Evolutionary conservation across 2,888 invertebrate species (phyloP).

Genomic region (Dilophus febrilis): DNA sequence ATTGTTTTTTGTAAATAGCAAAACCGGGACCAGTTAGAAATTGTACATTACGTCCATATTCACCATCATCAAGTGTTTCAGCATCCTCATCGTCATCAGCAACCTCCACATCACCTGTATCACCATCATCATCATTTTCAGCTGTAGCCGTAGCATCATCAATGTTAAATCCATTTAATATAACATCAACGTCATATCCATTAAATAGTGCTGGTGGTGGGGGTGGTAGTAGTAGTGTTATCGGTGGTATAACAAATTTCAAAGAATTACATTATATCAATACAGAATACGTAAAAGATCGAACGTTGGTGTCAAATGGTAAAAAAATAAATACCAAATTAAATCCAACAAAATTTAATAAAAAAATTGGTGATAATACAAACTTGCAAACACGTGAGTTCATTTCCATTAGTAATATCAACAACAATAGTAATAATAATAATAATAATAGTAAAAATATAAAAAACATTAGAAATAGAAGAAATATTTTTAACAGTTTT

Average conservation of each 20-base stretch:
- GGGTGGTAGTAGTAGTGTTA: constrained; percentile 1
- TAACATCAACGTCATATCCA: constrained; percentile 16
- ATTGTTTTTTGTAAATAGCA: too few species aligned
- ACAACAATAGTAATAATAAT: constrained; percentile 3
- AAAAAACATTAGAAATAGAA: constrained; percentile 3
- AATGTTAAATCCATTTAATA: constrained; percentile 30
- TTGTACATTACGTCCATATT: constrained; percentile 61
- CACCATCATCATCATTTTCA: constrained; percentile 28
- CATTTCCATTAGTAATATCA: neutral
- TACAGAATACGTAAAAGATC: constrained; percentile 11
- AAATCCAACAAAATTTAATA: constrained; percentile 6
- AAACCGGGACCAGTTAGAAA: constrained; percentile 70
- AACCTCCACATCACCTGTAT: too few species aligned
- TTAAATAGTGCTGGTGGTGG: neutral
- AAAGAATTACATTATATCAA: constrained; percentile 12
- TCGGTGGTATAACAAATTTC: constrained; percentile 7
- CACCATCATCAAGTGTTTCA: too few species aligned
- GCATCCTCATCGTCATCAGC: constrained; percentile 22
- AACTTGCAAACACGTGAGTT: constrained; percentile 3
- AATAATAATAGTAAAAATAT: constrained; percentile 1
- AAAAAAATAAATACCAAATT: constrained; percentile 4
- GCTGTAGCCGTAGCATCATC: too few species aligned
- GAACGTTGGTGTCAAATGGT: constrained; percentile 8
- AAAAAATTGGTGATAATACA: neutral
- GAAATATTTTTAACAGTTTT: constrained; percentile 2